These are phyloP conservation scores for Trissolcus basalis DNA, from an alignment of 1,140 invertebrate genomes.

Conservation along the genomic window DNA sequence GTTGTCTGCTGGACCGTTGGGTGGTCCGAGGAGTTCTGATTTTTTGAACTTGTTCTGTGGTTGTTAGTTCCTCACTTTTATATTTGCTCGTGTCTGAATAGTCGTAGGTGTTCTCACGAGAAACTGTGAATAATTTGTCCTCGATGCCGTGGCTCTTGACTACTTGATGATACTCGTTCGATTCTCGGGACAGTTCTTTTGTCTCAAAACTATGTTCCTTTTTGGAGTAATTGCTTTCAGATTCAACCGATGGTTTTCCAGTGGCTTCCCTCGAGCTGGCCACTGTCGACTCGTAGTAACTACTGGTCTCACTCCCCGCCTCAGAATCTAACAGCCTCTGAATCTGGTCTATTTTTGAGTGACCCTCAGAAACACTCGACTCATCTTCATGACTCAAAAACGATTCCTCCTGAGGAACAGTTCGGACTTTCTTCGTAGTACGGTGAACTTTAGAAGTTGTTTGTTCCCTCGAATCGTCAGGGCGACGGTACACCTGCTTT, in stretches of 20 bases:
- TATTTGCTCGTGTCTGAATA: conserved; percentile 8
- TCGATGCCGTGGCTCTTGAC: conserved; percentile 19
- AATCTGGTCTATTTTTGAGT: too few species aligned
- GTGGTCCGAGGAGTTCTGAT: background rate
- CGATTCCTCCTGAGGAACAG: too few species aligned
- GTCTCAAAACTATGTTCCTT: background rate
- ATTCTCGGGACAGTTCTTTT: background rate
- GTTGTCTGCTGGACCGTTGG: background rate
- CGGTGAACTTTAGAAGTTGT: too few species aligned
- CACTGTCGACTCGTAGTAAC: too few species aligned
- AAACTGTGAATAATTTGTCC: conserved; percentile 27
- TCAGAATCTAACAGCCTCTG: too few species aligned
- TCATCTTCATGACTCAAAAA: background rate
- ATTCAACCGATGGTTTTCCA: too few species aligned
- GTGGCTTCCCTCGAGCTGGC: too few species aligned
- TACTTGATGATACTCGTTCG: background rate
- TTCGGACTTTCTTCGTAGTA: too few species aligned
- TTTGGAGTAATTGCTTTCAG: background rate
- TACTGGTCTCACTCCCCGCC: too few species aligned
- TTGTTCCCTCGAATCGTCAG: too few species aligned
- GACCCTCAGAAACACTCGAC: too few species aligned
- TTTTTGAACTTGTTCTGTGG: background rate
- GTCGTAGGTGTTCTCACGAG: conserved; percentile 6
- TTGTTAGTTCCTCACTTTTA: conserved; percentile 6
- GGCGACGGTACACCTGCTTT: too few species aligned